Evolutionary conservation across 2,113 vertebrate species (phyloP), one percentile per base, ranked within the genome.

Genomic region (Lagopus muta): DNA sequence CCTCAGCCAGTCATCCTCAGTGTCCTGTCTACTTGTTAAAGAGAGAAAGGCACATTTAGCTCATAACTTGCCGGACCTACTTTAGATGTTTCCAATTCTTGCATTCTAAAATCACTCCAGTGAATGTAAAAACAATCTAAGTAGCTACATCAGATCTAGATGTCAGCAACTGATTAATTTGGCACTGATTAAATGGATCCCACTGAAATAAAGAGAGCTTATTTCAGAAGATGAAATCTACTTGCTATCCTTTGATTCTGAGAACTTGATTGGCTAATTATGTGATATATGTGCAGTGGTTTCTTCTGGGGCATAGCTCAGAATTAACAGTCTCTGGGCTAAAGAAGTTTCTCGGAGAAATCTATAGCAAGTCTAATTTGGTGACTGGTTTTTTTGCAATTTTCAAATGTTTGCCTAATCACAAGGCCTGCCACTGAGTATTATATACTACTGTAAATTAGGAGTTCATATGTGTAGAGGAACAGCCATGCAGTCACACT

Each of bases 1-100:
- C 36, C 43, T 92, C 30, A 84, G 7, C 47, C 47, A 67, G 70
- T 7, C 62, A 70, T 72, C 43, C 34, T 76, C 24, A 11, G 5
- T 89, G 78, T 45, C 42, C 45, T 85, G 82, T 89, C 74, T 89
- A 27, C 58, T 70, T 0, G 1, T 52, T 72, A 58, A 79, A 72
- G 69, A 60, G 50, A 36, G 84, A 57, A 3, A 93, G 54, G 54
- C 13, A 79, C 20, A 61, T 66, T 82, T 78, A 79, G 36, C 34
- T 75, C 17, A 6, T 54, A 94, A 85, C 18, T 92, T 27, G n/a
- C 43, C 45, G n/a, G 62, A 65, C 66, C 18, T 82, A 11, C 61
- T 93, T 79, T 16, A 86, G 67, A 25, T 6, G 11, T 87, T 89
- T 94, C 22, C 43, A 73, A 12, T 82, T 45, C 48, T 92, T 86